Evolutionary conservation across 1,140 invertebrate species (phyloP).

Genomic region (Trinorchestia longiramus): DNA sequence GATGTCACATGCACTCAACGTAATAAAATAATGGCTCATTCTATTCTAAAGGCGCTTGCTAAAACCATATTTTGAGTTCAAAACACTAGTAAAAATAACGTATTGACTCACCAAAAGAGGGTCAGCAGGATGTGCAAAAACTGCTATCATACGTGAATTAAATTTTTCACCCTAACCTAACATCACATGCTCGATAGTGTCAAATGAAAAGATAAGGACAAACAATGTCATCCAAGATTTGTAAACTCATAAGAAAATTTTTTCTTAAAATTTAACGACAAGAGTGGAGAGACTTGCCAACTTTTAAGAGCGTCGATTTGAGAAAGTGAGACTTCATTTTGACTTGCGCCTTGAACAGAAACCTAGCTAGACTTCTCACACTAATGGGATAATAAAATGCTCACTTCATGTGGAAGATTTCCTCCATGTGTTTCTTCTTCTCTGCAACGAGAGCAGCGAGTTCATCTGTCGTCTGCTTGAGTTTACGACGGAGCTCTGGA

Average conservation of each 20-base stretch:
- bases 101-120: too few relatives aligned
- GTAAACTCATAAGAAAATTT: neutral
- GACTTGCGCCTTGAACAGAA: neutral
- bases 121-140: too few relatives aligned
- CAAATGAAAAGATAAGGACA: neutral
- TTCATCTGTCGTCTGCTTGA: conserved; percentile 75
- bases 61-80: too few relatives aligned
- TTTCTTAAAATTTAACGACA: neutral
- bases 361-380: neutral
- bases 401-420: conserved; percentile 85
- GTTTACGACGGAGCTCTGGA: conserved; percentile 74
- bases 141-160: too few relatives aligned
- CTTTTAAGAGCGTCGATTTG: neutral
- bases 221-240: neutral
- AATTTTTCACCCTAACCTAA: too few relatives aligned
- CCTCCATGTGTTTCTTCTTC: conserved; percentile 78
- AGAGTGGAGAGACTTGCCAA: neutral
- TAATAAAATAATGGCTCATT: too few relatives aligned
- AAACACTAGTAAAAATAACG: too few relatives aligned
- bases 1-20: too few relatives aligned
- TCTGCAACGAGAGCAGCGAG: conserved; percentile 75
- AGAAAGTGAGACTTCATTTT: neutral
- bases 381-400: conserved; percentile 58
- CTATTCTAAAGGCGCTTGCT: too few relatives aligned
- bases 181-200: too few relatives aligned